A percentile compares a stretch with the other conserved stretches of the same genome.
These are phyloP conservation scores for Enteromius afrohamiltoni DNA, from an alignment of 2,797 vertebrate genomes.

Conservation along the genomic window DNA sequence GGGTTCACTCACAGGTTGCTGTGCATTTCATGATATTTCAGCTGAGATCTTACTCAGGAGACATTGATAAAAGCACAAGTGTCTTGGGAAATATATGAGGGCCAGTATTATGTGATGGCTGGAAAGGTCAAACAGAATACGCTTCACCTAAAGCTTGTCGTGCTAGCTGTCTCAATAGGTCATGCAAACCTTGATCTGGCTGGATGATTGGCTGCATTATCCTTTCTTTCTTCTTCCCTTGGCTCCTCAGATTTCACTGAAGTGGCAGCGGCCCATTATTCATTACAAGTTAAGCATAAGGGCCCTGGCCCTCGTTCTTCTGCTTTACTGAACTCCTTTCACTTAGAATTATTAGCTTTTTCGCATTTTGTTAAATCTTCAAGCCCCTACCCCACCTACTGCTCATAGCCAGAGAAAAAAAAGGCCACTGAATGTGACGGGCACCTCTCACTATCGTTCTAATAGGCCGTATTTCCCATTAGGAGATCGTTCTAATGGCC, in stretches of 20 bases:
- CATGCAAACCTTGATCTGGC: slow-evolving; percentile 67
- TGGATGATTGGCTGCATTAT: slow-evolving; percentile 70
- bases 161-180: slow-evolving; percentile 63
- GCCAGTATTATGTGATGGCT: neutral
- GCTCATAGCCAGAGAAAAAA: slow-evolving; percentile 51
- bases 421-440: slow-evolving; percentile 68
- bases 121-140: slow-evolving; percentile 8
- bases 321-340: slow-evolving; percentile 65
- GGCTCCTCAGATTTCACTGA: slow-evolving; percentile 86
- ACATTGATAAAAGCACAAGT: slow-evolving; percentile 6
- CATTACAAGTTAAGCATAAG: slow-evolving; percentile 79
- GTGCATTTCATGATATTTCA: slow-evolving; percentile 26
- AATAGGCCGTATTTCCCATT: slow-evolving; percentile 67
- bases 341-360: slow-evolving; percentile 54
- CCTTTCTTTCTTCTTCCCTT: slow-evolving; percentile 74
- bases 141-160: slow-evolving; percentile 20
- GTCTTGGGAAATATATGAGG: slow-evolving; percentile 33
- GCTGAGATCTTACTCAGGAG: slow-evolving; percentile 2
- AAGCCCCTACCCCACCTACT: slow-evolving; percentile 27
- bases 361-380: slow-evolving; percentile 51
- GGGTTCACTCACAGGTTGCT: neutral
- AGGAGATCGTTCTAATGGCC: slow-evolving; percentile 68
- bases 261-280: slow-evolving; percentile 84
- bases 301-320: slow-evolving; percentile 68
- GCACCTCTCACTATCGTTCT: slow-evolving; percentile 71